A percentile compares a stretch with the other conserved stretches of the same genome.
Evolutionary conservation across 2,797 vertebrate species (phyloP).

Genomic region (Hirundo rustica): DNA sequence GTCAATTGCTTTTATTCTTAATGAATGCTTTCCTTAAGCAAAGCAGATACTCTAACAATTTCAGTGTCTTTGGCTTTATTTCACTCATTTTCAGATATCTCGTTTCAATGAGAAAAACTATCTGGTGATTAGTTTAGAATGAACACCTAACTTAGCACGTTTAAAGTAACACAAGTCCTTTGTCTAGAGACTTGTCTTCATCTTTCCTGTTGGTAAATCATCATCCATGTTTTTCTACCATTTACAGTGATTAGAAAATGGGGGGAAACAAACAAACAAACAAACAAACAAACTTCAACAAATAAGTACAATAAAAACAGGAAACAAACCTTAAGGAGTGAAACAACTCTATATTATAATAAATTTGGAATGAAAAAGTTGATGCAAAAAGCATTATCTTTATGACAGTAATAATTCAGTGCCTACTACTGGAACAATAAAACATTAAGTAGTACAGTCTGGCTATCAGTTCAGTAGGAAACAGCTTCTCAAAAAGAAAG

Average conservation of each 20-base stretch:
- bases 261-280: not conserved
- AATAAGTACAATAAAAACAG: not conserved
- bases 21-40: not conserved
- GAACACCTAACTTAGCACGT: not conserved
- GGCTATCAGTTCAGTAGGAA: not conserved
- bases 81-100: not conserved
- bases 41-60: not conserved
- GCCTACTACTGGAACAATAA: not conserved
- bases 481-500: not conserved
- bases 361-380: not conserved
- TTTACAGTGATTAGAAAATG: not conserved
- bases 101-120: not conserved
- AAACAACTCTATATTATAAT: not conserved
- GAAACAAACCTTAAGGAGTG: not conserved
- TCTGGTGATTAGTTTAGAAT: not conserved
- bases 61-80: not conserved
- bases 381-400: not conserved
- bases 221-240: not conserved
- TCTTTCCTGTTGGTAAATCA: not conserved
- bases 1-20: not conserved
- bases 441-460: not conserved
- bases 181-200: not conserved
- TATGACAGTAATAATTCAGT: not conserved
- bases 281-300: too few relatives aligned
- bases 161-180: not conserved